Evolutionary conservation across 2,113 vertebrate genomes (phyloP).

Genomic region (Petrocephalus microphthalmus): DNA sequence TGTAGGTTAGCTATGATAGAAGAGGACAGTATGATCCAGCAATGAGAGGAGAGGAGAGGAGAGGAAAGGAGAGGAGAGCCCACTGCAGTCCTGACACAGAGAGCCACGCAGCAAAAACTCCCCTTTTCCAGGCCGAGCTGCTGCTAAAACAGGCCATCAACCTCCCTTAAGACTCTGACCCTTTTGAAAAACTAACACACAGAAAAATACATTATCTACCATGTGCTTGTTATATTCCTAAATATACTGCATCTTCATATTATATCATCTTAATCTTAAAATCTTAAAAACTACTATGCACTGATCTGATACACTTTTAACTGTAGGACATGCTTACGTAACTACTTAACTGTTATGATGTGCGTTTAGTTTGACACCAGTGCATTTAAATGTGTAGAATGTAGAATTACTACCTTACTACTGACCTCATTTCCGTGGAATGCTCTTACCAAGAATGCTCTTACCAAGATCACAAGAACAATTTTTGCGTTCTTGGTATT

Average conservation of each 20-base stretch:
- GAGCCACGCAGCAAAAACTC: background rate
- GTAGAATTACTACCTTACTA: background rate
- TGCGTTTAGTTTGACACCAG: background rate
- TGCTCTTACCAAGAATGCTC: too few species aligned
- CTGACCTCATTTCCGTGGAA: background rate
- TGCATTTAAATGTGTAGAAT: background rate
- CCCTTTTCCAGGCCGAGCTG: background rate
- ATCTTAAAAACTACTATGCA: background rate
- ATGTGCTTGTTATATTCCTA: slow-evolving; percentile 3
- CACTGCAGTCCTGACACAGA: background rate
- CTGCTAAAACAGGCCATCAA: slow-evolving; percentile 6
- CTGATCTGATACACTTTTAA: background rate
- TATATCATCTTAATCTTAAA: too few species aligned
- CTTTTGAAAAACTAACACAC: background rate
- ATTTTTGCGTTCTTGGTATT: background rate
- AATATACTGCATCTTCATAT: background rate
- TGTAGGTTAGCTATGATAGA: background rate
- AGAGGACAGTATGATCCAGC: background rate
- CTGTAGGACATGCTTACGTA: too few species aligned
- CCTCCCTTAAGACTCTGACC: background rate
- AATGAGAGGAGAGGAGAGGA: background rate
- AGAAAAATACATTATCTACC: slow-evolving; percentile 1
- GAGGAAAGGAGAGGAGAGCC: background rate
- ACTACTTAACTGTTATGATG: background rate
- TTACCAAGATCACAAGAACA: background rate